Evolutionary conservation across 2,113 vertebrate genomes (phyloP), one percentile per base, ranked within the genome.

Genomic region (Corvus moneduloides): DNA sequence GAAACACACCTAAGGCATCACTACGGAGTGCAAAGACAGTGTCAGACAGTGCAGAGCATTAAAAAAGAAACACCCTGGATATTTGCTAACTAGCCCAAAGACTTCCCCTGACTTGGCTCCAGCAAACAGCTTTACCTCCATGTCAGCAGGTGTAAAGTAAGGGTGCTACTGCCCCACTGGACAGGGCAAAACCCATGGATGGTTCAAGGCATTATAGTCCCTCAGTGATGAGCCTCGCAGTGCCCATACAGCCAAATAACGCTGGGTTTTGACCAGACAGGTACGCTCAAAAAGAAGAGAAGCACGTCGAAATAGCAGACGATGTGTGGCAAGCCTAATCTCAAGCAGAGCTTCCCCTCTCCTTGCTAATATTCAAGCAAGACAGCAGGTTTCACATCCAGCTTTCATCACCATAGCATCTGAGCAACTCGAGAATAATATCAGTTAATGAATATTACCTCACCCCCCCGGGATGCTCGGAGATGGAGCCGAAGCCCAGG

Each of bases 391-490:
- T 91, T 88, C 72, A 85, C 82, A 87, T 79, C 82, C 84, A 80
- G 75, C 62, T 76, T 87, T 79, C 93, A 89, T 91, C 84, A 91
- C 91, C 87, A 82, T 71, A 94, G 84, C 30, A 91, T 92, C 87
- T 92, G 84, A 96, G 91, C 91, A 93, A 87, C 89, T 94, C 71
- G 13, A 96, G 94, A 93, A 93, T 91, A 91, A 88, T 86, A 89
- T 85, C 90, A 87, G 90, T 91, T 96, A 95, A 97, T 96, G 95
- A 95, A 96, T 96, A 96, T 97, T 96, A 94, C 89, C 93, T 96
- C 93, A 94, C 81, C 78, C 91, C 46, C 62, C 46, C 1, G 56
- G 93, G 96, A 95, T 88, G 91, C 90, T 94, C 11, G 0, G 95
- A 96, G 95, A 95, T 91, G 93, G 91, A 96, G 91, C 43, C 1